Percentiles rank a stretch among this genome's conserved stretches.
Evolutionary conservation across 2,797 vertebrate genomes (phyloP).

Genomic region (Anabas testudineus): DNA sequence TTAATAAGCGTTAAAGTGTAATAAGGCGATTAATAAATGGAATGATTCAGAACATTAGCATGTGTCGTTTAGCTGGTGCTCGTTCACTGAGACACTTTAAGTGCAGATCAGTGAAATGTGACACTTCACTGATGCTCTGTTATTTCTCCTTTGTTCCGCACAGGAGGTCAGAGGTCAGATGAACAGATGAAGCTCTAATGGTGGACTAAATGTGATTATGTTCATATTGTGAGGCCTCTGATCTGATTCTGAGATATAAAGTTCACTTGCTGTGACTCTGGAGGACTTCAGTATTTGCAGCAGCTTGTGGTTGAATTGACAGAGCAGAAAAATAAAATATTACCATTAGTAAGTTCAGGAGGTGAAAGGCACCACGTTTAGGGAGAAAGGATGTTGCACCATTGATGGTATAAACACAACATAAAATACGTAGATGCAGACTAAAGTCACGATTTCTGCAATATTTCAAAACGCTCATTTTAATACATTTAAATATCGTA

Average conservation of each 20-base stretch:
- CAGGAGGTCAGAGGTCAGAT: slow-evolving; percentile 18
- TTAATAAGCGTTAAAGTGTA: too few relatives aligned
- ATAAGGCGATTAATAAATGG: too few relatives aligned
- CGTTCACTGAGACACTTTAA: too few relatives aligned
- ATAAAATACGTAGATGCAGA: too few relatives aligned
- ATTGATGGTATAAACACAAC: too few relatives aligned
- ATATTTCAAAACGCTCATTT: too few relatives aligned
- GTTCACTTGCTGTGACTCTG: background rate
- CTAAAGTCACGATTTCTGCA: too few relatives aligned
- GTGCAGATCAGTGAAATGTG: background rate
- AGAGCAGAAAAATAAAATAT: background rate
- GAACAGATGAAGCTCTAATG: background rate
- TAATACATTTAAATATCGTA: too few relatives aligned
- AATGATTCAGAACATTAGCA: background rate
- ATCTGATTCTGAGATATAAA: background rate
- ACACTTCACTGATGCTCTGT: background rate
- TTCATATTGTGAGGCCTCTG: background rate
- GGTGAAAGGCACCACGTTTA: too few relatives aligned
- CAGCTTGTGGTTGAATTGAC: background rate
- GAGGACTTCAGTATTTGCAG: background rate
- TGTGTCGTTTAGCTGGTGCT: background rate
- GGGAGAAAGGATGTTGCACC: too few relatives aligned
- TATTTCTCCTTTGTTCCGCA: background rate
- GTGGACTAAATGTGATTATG: too few relatives aligned
- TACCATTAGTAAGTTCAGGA: too few relatives aligned